A percentile compares a stretch with the other conserved stretches of the same genome.
Conservation (phyloP, 2,888 invertebrate species). For the Ariolimax columbianus region DNA sequence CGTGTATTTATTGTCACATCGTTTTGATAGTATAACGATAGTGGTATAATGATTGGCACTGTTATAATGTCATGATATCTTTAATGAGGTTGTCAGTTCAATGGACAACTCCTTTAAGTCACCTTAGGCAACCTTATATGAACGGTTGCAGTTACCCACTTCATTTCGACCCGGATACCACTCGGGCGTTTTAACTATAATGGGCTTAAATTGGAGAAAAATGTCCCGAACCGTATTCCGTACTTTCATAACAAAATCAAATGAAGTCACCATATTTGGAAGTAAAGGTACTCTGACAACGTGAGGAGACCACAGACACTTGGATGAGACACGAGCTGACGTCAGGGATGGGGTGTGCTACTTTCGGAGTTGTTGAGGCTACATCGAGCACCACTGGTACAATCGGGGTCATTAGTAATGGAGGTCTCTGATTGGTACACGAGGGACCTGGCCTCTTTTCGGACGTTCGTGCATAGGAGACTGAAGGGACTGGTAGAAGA, state of each 20-base stretch:
- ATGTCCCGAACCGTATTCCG: neutral
- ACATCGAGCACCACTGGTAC: constrained; percentile 16
- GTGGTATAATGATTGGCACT: no score
- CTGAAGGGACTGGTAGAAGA: constrained; percentile 16
- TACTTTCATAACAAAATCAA: constrained; percentile 1
- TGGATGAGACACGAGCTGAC: neutral
- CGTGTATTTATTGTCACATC: no score
- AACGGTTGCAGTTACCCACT: no score
- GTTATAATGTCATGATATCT: no score
- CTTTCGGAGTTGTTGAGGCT: neutral
- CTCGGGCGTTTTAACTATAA: no score
- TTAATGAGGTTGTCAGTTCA: no score
- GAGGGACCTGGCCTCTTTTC: constrained; percentile 31
- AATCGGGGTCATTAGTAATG: constrained; percentile 34
- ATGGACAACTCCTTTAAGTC: no score
- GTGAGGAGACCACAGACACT: neutral
- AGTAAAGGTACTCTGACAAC: neutral
- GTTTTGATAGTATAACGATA: no score
- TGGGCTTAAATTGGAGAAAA: no score
- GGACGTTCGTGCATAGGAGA: constrained; percentile 16
- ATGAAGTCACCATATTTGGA: constrained; percentile 7
- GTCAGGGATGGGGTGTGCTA: neutral
- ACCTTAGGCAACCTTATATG: no score
- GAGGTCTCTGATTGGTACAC: constrained; percentile 30
- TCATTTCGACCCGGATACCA: no score